phyloP scores from a whole-genome alignment of 1,140 invertebrate species.

The Pomacea maculata region DNA sequence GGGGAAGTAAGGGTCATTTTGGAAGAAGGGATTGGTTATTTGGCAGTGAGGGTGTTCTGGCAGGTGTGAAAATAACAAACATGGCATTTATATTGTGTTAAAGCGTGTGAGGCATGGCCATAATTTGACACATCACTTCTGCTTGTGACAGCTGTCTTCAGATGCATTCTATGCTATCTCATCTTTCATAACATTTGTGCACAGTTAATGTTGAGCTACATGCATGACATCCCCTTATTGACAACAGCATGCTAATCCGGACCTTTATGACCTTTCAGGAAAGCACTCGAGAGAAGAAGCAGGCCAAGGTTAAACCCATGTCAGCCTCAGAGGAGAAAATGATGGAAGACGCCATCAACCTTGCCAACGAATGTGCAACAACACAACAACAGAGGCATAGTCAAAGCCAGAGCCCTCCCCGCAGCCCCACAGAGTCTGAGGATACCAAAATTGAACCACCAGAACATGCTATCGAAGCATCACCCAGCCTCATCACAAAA shows the following conservation, averaged over 20 bases:
- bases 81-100: too few relatives aligned
- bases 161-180: too few relatives aligned
- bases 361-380: constrained; percentile 88
- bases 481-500: constrained; percentile 80
- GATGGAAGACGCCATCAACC: constrained; percentile 91
- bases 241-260: constrained; percentile 29
- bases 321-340: constrained; percentile 92
- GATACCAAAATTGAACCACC: constrained; percentile 47
- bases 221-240: too few relatives aligned
- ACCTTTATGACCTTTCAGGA: constrained; percentile 29
- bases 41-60: too few relatives aligned
- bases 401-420: constrained; percentile 27
- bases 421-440: constrained; percentile 37
- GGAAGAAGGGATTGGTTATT: too few relatives aligned
- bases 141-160: background rate
- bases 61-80: too few relatives aligned
- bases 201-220: too few relatives aligned
- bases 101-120: too few relatives aligned
- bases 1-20: too few relatives aligned
- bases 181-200: too few relatives aligned
- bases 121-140: background rate
- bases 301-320: constrained; percentile 82
- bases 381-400: constrained; percentile 23
- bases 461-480: constrained; percentile 61
- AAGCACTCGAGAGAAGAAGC: constrained; percentile 38